phyloP scores from a whole-genome alignment of 2,888 invertebrate species.

The Neria commutata region DNA sequence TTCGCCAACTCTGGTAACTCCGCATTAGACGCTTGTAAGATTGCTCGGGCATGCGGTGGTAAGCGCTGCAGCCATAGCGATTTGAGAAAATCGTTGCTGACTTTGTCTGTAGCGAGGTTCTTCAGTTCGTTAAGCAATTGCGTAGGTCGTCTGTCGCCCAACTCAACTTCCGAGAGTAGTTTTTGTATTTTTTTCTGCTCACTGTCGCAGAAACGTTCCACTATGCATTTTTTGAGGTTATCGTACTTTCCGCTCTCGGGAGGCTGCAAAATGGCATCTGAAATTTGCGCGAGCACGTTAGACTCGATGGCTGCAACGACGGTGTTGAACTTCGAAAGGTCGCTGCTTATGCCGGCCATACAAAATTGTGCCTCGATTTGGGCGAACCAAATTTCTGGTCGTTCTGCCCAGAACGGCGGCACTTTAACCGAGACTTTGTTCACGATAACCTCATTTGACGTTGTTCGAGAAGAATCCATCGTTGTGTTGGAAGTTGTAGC shows the following conservation, averaged over 20 bases:
- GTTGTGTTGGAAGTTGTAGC: neutral
- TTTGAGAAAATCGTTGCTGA: slow-evolving; percentile 21
- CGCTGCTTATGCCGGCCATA: slow-evolving; percentile 30
- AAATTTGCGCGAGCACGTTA: slow-evolving; percentile 30
- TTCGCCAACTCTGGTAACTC: slow-evolving; percentile 10
- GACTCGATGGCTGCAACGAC: slow-evolving; percentile 33
- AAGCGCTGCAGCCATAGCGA: slow-evolving; percentile 17
- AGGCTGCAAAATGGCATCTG: slow-evolving; percentile 29
- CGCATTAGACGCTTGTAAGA: slow-evolving; percentile 19
- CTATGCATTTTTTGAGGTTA: slow-evolving; percentile 26
- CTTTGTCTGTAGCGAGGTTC: slow-evolving; percentile 16
- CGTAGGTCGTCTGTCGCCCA: slow-evolving; percentile 29
- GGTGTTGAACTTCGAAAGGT: slow-evolving; percentile 36
- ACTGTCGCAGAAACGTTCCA: slow-evolving; percentile 29
- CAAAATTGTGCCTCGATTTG: slow-evolving; percentile 41
- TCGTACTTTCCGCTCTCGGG: slow-evolving; percentile 28
- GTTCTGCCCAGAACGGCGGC: slow-evolving; percentile 38
- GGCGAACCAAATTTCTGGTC: slow-evolving; percentile 44
- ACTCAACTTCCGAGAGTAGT: slow-evolving; percentile 24
- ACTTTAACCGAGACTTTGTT: too few species aligned
- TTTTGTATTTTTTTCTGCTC: slow-evolving; percentile 29
- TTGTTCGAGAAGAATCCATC: too few species aligned
- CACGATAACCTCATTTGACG: too few species aligned
- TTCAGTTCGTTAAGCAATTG: slow-evolving; percentile 30
- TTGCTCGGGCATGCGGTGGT: slow-evolving; percentile 13